phyloP scores from a whole-genome alignment of 2,113 vertebrate species.

The Acinonyx jubatus region DNA sequence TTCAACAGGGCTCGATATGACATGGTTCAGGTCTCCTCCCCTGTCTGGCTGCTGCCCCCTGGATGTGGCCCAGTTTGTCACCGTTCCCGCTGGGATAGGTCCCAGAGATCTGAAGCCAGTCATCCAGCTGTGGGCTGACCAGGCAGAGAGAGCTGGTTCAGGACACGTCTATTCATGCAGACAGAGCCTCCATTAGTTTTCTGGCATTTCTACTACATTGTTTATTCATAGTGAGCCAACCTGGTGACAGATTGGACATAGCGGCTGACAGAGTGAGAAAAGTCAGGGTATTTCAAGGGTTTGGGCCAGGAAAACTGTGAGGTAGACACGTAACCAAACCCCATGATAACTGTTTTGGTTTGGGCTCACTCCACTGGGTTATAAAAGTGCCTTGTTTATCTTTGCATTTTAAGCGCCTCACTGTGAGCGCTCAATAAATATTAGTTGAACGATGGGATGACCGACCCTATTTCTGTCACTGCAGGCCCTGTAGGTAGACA shows the following conservation, averaged over 20 bases:
- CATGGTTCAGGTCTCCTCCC: not conserved
- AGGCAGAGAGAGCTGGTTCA: not conserved
- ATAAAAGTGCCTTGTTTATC: constrained; percentile 36
- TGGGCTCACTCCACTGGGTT: not conserved
- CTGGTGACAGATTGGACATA: constrained; percentile 47
- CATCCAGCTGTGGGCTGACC: not conserved
- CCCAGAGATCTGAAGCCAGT: not conserved
- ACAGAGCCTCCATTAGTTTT: not conserved
- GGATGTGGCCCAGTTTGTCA: not conserved
- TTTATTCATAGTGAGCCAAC: constrained; percentile 58
- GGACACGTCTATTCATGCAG: not conserved
- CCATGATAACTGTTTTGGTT: constrained; percentile 33
- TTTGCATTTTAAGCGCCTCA: not conserved
- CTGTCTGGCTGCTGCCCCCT: not conserved
- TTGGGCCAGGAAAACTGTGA: constrained; percentile 32
- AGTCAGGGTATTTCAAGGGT: not conserved
- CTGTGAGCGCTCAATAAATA: not conserved
- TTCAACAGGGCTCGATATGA: not conserved
- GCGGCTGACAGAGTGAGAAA: constrained; percentile 32
- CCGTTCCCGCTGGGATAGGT: not conserved
- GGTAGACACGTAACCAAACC: not conserved
- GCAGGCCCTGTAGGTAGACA: not conserved
- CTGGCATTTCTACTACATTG: not conserved
- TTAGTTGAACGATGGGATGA: not conserved
- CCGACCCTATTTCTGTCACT: not conserved